phyloP scores from a whole-genome alignment of 2,888 invertebrate genomes.

The Melieria omissa region DNA sequence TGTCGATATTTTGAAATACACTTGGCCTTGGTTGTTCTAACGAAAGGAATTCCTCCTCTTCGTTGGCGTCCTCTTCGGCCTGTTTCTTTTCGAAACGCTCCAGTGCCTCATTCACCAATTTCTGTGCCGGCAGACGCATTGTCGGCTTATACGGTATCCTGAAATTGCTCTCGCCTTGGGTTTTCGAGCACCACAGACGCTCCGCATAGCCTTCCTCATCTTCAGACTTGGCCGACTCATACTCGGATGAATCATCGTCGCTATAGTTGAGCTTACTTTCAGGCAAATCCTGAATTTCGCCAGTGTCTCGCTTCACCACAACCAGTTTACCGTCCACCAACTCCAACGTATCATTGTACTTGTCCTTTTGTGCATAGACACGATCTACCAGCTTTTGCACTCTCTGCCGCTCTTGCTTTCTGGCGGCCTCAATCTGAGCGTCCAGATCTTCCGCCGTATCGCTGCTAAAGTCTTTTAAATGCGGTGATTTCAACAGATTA shows the following conservation, averaged over 20 bases:
- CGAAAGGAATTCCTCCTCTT: constrained; percentile 49
- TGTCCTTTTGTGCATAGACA: constrained; percentile 57
- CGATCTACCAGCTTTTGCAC: constrained; percentile 50
- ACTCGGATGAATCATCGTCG: constrained; percentile 46
- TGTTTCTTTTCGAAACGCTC: constrained; percentile 16
- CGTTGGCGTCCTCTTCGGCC: constrained; percentile 33
- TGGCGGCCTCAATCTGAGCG: constrained; percentile 47
- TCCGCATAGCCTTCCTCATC: constrained; percentile 22
- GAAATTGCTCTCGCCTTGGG: constrained; percentile 3
- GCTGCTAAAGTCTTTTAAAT: constrained; percentile 43
- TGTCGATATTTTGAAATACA: constrained; percentile 51
- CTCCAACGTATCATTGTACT: constrained; percentile 58
- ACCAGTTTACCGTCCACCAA: constrained; percentile 57
- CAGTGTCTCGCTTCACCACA: constrained; percentile 55
- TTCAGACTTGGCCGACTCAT: constrained; percentile 44
- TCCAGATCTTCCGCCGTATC: constrained; percentile 50
- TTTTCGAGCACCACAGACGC: constrained; percentile 1
- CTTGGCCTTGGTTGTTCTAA: constrained; percentile 44
- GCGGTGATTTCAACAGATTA: constrained; percentile 44
- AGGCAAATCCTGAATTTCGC: constrained; percentile 53
- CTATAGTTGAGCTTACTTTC: constrained; percentile 30
- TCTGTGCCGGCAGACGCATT: constrained; percentile 41
- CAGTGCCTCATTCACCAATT: constrained; percentile 40
- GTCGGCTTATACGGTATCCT: constrained; percentile 43
- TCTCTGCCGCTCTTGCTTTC: constrained; percentile 43